Evolutionary conservation across 2,888 invertebrate genomes (phyloP).

Genomic region (Nomada fabriciana): DNA sequence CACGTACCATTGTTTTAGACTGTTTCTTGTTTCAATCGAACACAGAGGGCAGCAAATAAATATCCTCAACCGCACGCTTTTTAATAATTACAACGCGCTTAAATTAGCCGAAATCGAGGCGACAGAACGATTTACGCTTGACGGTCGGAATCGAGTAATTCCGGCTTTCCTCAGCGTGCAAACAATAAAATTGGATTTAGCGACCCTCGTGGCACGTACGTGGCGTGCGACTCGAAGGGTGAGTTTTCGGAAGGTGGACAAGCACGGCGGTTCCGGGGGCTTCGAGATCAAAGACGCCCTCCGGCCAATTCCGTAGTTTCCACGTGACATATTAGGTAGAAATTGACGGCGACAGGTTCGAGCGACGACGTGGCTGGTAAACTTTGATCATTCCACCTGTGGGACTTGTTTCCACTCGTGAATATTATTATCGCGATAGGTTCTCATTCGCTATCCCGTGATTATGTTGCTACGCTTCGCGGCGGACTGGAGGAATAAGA

Average conservation of each 20-base stretch:
- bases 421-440: slow-evolving; percentile 60
- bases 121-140: slow-evolving; percentile 50
- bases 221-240: slow-evolving; percentile 72
- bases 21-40: no score
- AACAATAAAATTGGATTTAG: slow-evolving; percentile 79
- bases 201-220: slow-evolving; percentile 67
- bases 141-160: slow-evolving; percentile 64
- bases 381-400: slow-evolving; percentile 77
- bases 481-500: no score
- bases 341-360: slow-evolving; percentile 79
- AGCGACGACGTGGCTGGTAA: slow-evolving; percentile 70
- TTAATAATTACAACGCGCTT: slow-evolving; percentile 16
- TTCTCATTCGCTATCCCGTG: slow-evolving; percentile 33
- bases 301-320: slow-evolving; percentile 69
- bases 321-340: slow-evolving; percentile 79
- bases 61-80: background rate
- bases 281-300: slow-evolving; percentile 76
- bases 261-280: slow-evolving; percentile 41
- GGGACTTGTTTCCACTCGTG: slow-evolving; percentile 58
- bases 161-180: slow-evolving; percentile 67
- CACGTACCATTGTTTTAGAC: no score
- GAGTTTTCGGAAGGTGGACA: slow-evolving; percentile 75
- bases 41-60: background rate
- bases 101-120: slow-evolving; percentile 32
- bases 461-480: slow-evolving; percentile 18